These are phyloP conservation scores for Microcebus lehilahytsara DNA, from an alignment of 2,113 vertebrate genomes.

Conservation along the genomic window DNA sequence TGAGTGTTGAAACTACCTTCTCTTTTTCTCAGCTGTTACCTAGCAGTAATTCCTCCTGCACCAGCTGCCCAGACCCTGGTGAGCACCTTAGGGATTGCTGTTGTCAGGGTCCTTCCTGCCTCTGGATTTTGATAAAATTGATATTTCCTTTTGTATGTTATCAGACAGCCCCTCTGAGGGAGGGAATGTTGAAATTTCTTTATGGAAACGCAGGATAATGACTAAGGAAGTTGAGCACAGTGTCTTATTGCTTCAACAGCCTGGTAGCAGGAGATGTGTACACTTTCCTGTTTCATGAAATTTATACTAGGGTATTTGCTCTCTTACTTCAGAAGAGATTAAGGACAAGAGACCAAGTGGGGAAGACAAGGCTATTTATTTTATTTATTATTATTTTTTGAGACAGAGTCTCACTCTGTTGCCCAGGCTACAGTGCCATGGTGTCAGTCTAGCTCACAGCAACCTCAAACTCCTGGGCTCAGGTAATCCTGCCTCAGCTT, in stretches of 20 bases:
- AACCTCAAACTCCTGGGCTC: too few species aligned
- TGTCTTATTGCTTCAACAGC: background rate
- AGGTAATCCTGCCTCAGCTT: too few species aligned
- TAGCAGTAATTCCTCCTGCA: too few species aligned
- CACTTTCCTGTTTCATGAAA: background rate
- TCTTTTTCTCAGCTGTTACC: background rate
- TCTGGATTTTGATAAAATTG: background rate
- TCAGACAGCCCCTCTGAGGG: background rate
- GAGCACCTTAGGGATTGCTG: background rate
- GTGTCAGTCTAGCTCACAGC: too few species aligned
- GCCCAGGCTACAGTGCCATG: too few species aligned
- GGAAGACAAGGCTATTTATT: background rate
- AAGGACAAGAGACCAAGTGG: too few species aligned
- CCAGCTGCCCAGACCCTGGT: background rate
- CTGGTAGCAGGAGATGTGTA: background rate
- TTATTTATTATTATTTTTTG: too few species aligned
- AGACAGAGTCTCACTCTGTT: too few species aligned
- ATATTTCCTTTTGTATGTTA: background rate
- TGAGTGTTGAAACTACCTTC: background rate
- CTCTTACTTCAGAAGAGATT: background rate
- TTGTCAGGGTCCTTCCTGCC: background rate
- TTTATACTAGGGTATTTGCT: background rate
- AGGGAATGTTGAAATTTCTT: background rate
- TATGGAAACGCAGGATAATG: background rate
- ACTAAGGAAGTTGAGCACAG: background rate